These are phyloP conservation scores for Ethmia dodecea DNA, from an alignment of 2,888 invertebrate species.

Conservation along the genomic window DNA sequence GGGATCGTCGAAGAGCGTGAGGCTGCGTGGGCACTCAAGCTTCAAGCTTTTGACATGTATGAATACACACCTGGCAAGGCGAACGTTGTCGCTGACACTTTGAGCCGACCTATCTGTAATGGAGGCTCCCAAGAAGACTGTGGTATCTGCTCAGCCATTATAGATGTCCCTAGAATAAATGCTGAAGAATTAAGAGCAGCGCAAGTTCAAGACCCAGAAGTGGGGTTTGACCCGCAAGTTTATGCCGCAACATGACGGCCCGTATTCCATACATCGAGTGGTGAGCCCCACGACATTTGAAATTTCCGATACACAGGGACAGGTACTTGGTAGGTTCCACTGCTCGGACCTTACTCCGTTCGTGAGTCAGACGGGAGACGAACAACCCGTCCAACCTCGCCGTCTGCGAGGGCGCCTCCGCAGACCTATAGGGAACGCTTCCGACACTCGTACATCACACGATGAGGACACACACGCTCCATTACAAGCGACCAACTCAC, in stretches of 20 bases:
- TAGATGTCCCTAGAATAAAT: slow-evolving; percentile 7
- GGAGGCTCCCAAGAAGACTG: slow-evolving; percentile 5
- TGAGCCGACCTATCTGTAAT: slow-evolving; percentile 15
- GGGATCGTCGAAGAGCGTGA: slow-evolving; percentile 40
- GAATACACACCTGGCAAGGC: slow-evolving; percentile 40
- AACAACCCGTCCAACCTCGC: not conserved
- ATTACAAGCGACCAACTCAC: no score
- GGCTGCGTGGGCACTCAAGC: slow-evolving; percentile 39
- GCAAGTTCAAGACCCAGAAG: slow-evolving; percentile 19
- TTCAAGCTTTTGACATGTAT: slow-evolving; percentile 41
- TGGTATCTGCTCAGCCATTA: slow-evolving; percentile 16
- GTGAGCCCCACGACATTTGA: not conserved
- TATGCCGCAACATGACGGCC: slow-evolving; percentile 30
- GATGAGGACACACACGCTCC: no score
- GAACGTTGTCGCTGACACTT: slow-evolving; percentile 21
- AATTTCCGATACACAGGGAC: not conserved
- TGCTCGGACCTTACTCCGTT: not conserved
- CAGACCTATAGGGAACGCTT: no score
- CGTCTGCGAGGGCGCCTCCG: not conserved
- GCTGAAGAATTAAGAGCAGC: slow-evolving; percentile 13
- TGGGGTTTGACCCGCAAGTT: slow-evolving; percentile 23
- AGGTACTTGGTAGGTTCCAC: not conserved
- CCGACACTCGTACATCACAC: no score
- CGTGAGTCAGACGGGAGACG: not conserved
- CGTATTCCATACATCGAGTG: slow-evolving; percentile 15